These are phyloP conservation scores for Bos taurus DNA, from an alignment of 2,113 vertebrate genomes.

Conservation along the genomic window DNA sequence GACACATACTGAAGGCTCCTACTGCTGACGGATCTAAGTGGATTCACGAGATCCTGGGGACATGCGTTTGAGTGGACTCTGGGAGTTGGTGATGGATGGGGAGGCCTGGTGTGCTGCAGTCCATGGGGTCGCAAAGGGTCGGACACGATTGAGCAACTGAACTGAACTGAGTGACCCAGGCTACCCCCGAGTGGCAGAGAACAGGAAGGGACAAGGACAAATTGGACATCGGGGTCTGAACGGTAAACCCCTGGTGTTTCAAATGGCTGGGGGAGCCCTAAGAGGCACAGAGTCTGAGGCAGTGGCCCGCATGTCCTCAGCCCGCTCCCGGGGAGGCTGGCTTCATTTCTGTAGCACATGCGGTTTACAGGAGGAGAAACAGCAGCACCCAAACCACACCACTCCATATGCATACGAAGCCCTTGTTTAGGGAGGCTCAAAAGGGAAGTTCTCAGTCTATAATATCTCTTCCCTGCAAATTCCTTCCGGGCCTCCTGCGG, in stretches of 20 bases:
- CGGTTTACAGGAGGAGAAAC: neutral
- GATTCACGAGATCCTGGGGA: neutral
- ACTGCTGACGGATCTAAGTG: neutral
- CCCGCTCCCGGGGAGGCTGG: neutral
- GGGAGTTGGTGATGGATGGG: neutral
- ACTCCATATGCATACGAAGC: neutral
- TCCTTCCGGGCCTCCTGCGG: neutral
- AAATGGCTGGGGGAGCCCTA: neutral
- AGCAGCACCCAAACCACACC: neutral
- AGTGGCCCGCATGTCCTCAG: accelerated
- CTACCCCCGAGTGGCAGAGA: neutral
- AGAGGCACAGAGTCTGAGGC: neutral
- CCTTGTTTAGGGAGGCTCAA: conserved; percentile 19
- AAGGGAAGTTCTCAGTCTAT: neutral
- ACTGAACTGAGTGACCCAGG: neutral
- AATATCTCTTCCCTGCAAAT: conserved; percentile 12
- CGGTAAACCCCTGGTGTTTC: neutral
- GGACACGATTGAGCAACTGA: neutral
- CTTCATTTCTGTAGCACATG: neutral
- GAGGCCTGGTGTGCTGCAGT: neutral
- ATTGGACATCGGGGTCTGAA: neutral
- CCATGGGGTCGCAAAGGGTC: neutral
- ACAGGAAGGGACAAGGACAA: neutral
- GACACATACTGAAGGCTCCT: neutral
- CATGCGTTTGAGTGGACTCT: neutral